Conservation (phyloP, 1,140 invertebrate species). For the Eulimnadia texana region DNA sequence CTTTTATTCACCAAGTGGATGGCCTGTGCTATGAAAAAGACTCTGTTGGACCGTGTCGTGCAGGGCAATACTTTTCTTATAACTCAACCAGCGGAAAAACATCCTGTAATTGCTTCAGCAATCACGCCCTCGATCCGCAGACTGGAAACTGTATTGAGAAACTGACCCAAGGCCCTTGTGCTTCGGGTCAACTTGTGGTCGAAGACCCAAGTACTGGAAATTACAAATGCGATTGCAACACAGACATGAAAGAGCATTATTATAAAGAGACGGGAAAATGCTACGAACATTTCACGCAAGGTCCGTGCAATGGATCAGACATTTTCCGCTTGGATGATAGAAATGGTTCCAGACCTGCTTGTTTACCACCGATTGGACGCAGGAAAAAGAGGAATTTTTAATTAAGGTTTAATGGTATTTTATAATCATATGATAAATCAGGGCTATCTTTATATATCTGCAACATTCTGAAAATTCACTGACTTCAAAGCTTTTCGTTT, state of each 20-base stretch:
- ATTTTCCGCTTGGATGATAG: constrained; percentile 20
- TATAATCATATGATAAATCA: no score
- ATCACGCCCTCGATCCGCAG: constrained; percentile 22
- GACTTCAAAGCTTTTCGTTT: no score
- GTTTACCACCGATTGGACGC: background rate
- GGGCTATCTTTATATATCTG: no score
- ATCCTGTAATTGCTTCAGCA: constrained; percentile 25
- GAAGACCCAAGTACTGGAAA: constrained; percentile 14
- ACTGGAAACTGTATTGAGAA: constrained; percentile 23
- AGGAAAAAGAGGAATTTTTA: constrained; percentile 2
- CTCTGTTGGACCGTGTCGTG: constrained; percentile 23
- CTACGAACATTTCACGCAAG: constrained; percentile 24
- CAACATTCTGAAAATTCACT: no score
- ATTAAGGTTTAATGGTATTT: no score
- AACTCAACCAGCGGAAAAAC: constrained; percentile 22
- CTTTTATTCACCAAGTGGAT: constrained; percentile 23
- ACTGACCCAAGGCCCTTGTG: constrained; percentile 22
- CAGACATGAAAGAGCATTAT: constrained; percentile 19
- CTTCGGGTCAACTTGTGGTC: constrained; percentile 22
- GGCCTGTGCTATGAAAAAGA: constrained; percentile 24
- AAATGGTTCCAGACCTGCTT: background rate
- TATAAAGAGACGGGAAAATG: constrained; percentile 20
- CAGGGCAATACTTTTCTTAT: constrained; percentile 24
- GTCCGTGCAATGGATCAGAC: constrained; percentile 22
- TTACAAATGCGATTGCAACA: constrained; percentile 20